Evolutionary conservation across 2,888 invertebrate genomes (phyloP).

Genomic region (Yponomeuta malinellus): DNA sequence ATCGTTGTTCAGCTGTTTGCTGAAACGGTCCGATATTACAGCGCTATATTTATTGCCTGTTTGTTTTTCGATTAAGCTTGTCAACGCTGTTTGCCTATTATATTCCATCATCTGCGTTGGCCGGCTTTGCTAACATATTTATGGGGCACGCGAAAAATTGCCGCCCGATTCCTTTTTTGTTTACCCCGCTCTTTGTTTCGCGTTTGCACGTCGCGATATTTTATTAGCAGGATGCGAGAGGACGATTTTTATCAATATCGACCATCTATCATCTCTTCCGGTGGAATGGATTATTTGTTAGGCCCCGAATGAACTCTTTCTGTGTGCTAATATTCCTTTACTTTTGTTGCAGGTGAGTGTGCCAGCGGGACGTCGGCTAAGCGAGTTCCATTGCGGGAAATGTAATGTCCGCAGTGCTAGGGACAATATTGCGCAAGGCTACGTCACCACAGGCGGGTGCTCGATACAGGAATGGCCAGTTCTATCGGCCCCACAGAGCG

Average conservation of each 20-base stretch:
- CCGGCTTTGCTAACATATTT: conserved; percentile 12
- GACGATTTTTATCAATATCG: neutral
- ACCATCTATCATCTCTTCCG: neutral
- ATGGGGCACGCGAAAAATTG: conserved; percentile 2
- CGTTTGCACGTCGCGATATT: neutral
- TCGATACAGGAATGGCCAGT: conserved; percentile 49
- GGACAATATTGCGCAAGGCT: neutral
- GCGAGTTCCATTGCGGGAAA: neutral
- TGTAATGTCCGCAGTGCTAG: neutral
- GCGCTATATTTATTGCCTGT: conserved; percentile 7
- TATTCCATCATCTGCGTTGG: conserved; percentile 10
- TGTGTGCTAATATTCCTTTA: neutral
- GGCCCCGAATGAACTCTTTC: neutral
- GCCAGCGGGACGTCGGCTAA: neutral
- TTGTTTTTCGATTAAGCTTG: conserved; percentile 38
- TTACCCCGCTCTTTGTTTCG: neutral
- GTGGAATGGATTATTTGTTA: neutral
- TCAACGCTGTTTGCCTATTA: conserved; percentile 30
- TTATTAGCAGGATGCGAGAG: neutral
- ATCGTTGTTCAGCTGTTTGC: neutral
- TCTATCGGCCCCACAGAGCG: conserved; percentile 33
- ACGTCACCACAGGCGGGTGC: conserved; percentile 31
- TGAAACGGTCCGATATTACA: neutral
- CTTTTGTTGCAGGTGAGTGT: conserved; percentile 10
- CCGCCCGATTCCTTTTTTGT: neutral